Percentiles rank a stretch among this genome's conserved stretches.
Evolutionary conservation across 2,888 invertebrate genomes (phyloP).

Genomic region (Selenia dentaria): DNA sequence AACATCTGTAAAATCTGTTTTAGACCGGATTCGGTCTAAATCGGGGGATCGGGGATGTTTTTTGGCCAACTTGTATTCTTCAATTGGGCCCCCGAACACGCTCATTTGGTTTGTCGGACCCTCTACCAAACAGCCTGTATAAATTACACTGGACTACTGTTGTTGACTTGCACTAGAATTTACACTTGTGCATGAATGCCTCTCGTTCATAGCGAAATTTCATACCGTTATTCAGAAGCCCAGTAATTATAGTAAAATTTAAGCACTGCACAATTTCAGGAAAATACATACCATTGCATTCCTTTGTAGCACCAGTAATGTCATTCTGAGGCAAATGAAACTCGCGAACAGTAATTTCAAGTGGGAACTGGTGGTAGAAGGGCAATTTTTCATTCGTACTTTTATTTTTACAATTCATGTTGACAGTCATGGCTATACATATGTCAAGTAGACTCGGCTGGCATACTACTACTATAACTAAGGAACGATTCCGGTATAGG

Average conservation of each 20-base stretch:
- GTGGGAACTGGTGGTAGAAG: slow-evolving; percentile 30
- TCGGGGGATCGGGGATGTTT: too few species aligned
- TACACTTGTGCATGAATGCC: too few species aligned
- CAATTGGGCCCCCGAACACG: too few species aligned
- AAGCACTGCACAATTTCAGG: slow-evolving; percentile 2
- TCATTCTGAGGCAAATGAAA: slow-evolving; percentile 35
- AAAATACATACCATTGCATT: slow-evolving; percentile 14
- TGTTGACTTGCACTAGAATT: too few species aligned
- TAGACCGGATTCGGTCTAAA: too few species aligned
- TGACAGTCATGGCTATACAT: slow-evolving; percentile 28
- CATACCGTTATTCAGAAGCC: too few species aligned
- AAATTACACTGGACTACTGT: too few species aligned
- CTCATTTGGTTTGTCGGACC: too few species aligned
- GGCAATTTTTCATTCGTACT: slow-evolving; percentile 33
- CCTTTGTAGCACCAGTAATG: slow-evolving; percentile 23
- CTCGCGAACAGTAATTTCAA: slow-evolving; percentile 30
- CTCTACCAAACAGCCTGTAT: too few species aligned
- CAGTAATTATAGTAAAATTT: slow-evolving; percentile 9
- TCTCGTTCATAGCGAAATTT: too few species aligned
- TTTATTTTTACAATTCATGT: slow-evolving; percentile 32
- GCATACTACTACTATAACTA: not conserved
- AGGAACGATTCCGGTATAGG: slow-evolving; percentile 2
- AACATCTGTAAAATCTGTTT: too few species aligned
- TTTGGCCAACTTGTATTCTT: too few species aligned
- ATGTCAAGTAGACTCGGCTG: slow-evolving; percentile 2